phyloP scores from a whole-genome alignment of 2,888 invertebrate genomes.

The Drosophila falleni region DNA sequence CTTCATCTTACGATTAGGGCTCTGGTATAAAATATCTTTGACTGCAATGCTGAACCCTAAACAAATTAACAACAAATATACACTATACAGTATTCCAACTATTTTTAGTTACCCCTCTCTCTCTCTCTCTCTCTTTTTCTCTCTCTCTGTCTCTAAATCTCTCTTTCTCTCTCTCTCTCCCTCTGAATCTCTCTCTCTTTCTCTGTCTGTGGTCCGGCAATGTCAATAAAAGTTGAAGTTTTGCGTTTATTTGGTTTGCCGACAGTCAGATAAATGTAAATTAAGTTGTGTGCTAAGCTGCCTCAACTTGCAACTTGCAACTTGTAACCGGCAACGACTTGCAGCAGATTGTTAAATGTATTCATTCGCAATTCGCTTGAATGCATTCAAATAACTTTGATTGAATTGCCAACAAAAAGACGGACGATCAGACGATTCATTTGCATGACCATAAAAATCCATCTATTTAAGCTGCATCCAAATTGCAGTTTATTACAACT shows the following conservation, averaged over 20 bases:
- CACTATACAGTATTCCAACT: slow-evolving; percentile 2
- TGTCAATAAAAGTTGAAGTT: slow-evolving; percentile 60
- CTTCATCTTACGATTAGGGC: slow-evolving; percentile 16
- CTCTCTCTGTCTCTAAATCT: neutral
- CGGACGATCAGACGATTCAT: slow-evolving; percentile 5
- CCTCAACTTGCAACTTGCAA: slow-evolving; percentile 24
- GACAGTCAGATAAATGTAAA: slow-evolving; percentile 51
- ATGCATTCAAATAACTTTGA: slow-evolving; percentile 57
- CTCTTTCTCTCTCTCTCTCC: slow-evolving; percentile 9
- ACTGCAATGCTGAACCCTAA: slow-evolving; percentile 52
- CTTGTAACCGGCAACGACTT: slow-evolving; percentile 31
- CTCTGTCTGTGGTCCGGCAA: slow-evolving; percentile 36
- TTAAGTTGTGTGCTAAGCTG: slow-evolving; percentile 52
- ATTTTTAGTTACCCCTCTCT: neutral
- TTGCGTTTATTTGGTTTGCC: slow-evolving; percentile 47
- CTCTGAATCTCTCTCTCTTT: neutral
- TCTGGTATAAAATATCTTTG: slow-evolving; percentile 7
- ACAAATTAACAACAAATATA: slow-evolving; percentile 60
- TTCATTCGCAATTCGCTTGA: slow-evolving; percentile 52
- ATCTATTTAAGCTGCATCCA: neutral
- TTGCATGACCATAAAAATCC: slow-evolving; percentile 1
- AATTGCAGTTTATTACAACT: slow-evolving; percentile 7
- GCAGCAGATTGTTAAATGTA: slow-evolving; percentile 50
- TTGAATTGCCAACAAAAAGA: slow-evolving; percentile 32
- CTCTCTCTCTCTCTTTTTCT: neutral